Evolutionary conservation across 2,888 invertebrate species (phyloP).

Genomic region (Melieria omissa): DNA sequence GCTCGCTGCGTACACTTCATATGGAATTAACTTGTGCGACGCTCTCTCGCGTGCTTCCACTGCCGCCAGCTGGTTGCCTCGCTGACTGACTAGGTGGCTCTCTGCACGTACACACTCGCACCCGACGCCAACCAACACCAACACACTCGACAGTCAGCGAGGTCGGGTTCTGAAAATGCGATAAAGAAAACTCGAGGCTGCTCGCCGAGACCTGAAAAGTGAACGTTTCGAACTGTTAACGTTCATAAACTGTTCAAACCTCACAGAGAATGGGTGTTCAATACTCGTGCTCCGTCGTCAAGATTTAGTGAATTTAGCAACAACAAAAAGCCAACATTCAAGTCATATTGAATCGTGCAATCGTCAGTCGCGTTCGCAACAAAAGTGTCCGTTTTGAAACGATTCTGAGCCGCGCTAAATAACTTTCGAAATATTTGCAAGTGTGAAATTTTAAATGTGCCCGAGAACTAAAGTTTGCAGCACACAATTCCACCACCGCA

Average conservation of each 20-base stretch:
- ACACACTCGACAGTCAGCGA: constrained; percentile 17
- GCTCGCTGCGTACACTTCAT: not conserved
- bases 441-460: too few species aligned
- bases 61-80: constrained; percentile 6
- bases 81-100: constrained; percentile 10
- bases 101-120: not conserved
- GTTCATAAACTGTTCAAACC: constrained; percentile 62
- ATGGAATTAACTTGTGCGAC: not conserved
- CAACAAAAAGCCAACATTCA: too few species aligned
- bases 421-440: too few species aligned
- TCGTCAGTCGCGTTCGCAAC: not conserved
- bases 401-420: too few species aligned
- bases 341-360: not conserved
- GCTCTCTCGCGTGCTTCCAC: not conserved
- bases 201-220: constrained; percentile 55
- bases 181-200: constrained; percentile 59
- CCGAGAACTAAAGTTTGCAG: too few species aligned
- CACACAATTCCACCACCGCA: too few species aligned
- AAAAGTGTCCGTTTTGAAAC: not conserved
- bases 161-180: constrained; percentile 47
- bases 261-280: constrained; percentile 59
- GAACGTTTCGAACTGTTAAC: constrained; percentile 55
- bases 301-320: not conserved
- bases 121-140: constrained; percentile 11
- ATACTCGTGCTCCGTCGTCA: constrained; percentile 47